phyloP scores from a whole-genome alignment of 2,888 invertebrate species.

The Diplolepis rosae region DNA sequence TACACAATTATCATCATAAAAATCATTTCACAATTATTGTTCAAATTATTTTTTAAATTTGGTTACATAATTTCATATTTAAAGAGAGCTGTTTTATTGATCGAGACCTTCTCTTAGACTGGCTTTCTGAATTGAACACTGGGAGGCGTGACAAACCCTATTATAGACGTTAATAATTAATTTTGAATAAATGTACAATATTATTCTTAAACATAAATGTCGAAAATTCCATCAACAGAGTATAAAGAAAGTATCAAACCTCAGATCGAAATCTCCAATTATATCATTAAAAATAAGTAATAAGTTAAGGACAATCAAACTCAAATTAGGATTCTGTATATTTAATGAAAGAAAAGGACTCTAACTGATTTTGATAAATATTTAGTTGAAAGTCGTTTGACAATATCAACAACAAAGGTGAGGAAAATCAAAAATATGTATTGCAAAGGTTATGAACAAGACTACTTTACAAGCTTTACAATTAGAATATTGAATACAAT shows the following conservation, averaged over 20 bases:
- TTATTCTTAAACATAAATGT: neutral
- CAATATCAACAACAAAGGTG: neutral
- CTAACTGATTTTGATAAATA: neutral
- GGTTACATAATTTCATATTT: neutral
- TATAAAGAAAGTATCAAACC: neutral
- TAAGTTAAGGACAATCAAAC: neutral
- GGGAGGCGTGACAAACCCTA: neutral
- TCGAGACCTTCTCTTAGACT: neutral
- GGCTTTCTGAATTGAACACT: neutral
- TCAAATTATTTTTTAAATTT: neutral
- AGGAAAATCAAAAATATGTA: neutral
- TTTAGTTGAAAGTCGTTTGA: neutral
- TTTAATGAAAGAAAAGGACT: too few relatives aligned
- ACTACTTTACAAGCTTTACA: too few relatives aligned
- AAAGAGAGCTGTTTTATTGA: neutral
- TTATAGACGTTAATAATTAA: too few relatives aligned
- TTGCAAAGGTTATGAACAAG: neutral
- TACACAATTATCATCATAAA: too few relatives aligned
- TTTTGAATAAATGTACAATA: too few relatives aligned
- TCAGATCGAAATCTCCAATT: too few relatives aligned
- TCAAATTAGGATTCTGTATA: neutral
- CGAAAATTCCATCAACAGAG: neutral
- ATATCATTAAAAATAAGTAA: neutral
- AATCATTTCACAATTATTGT: neutral
- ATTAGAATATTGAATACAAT: neutral